phyloP scores from a whole-genome alignment of 1,140 invertebrate genomes.

The Habropoda laboriosa region DNA sequence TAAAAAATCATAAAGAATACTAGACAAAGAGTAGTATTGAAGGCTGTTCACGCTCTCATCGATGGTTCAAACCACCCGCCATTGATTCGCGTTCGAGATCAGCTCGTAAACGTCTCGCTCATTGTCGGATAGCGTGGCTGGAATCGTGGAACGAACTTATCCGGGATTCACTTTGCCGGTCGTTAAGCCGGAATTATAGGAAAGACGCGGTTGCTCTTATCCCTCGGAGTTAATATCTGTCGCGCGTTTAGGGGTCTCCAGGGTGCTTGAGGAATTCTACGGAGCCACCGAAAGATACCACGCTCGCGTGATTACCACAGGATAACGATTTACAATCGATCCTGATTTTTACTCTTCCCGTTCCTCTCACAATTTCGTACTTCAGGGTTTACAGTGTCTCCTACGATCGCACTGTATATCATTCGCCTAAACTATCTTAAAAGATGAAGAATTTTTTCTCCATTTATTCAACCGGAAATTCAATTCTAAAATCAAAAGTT shows the following conservation, averaged over 20 bases:
- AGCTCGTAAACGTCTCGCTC: slow-evolving; percentile 15
- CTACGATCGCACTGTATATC: too few relatives aligned
- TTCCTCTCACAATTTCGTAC: background rate
- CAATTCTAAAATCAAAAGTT: too few relatives aligned
- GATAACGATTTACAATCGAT: slow-evolving; percentile 28
- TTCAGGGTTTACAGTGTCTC: slow-evolving; percentile 1
- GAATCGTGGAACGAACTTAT: background rate
- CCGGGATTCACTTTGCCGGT: slow-evolving; percentile 26
- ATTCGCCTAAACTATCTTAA: too few relatives aligned
- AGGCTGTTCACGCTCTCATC: too few relatives aligned
- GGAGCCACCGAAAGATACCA: background rate
- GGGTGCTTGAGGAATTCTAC: background rate
- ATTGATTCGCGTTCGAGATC: background rate
- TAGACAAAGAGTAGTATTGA: too few relatives aligned
- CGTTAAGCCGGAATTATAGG: slow-evolving; percentile 17
- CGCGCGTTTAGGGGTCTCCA: background rate
- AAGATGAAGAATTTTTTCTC: too few relatives aligned
- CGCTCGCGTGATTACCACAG: background rate
- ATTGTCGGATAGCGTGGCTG: background rate
- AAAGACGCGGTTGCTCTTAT: slow-evolving; percentile 1
- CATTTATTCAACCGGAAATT: too few relatives aligned
- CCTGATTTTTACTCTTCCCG: background rate
- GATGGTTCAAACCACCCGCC: background rate
- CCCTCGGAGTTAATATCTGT: background rate
- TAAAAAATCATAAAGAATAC: too few relatives aligned